Conservation (phyloP, 1,140 invertebrate species). For the Eupeodes corollae region DNA sequence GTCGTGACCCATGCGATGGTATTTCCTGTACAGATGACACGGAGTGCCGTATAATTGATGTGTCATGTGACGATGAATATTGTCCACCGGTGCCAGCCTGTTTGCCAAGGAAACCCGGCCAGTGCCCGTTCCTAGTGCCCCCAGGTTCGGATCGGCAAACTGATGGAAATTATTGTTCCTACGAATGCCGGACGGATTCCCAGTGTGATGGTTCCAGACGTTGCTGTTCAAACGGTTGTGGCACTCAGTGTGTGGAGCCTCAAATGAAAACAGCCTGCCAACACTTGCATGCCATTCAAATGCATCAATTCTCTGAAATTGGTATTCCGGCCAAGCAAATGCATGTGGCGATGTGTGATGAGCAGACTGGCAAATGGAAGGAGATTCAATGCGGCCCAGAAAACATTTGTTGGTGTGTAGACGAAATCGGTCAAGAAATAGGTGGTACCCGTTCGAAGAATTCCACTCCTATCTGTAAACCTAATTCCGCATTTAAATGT, state of each 20-base stretch:
- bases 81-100: constrained; percentile 75
- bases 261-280: constrained; percentile 67
- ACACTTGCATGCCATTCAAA: constrained; percentile 49
- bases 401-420: constrained; percentile 82
- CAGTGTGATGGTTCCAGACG: constrained; percentile 56
- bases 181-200: constrained; percentile 62
- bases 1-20: constrained; percentile 64
- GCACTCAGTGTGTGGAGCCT: constrained; percentile 63
- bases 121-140: constrained; percentile 71
- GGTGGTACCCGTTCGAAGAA: constrained; percentile 44
- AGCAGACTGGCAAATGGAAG: constrained; percentile 61
- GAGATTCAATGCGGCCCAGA: constrained; percentile 64
- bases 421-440: constrained; percentile 69
- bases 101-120: constrained; percentile 58
- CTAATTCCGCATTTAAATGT: constrained; percentile 44
- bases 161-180: constrained; percentile 52
- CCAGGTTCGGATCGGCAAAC: constrained; percentile 41
- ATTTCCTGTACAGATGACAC: constrained; percentile 49
- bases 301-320: constrained; percentile 63
- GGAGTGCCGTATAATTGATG: constrained; percentile 66
- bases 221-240: constrained; percentile 78
- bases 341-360: constrained; percentile 67
- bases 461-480: constrained; percentile 30
- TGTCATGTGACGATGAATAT: constrained; percentile 64
- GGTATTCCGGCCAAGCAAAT: constrained; percentile 59